Percentiles rank a stretch among this genome's conserved stretches.
phyloP scores from a whole-genome alignment of 2,888 invertebrate genomes.

The Teinopalpus imperialis region DNA sequence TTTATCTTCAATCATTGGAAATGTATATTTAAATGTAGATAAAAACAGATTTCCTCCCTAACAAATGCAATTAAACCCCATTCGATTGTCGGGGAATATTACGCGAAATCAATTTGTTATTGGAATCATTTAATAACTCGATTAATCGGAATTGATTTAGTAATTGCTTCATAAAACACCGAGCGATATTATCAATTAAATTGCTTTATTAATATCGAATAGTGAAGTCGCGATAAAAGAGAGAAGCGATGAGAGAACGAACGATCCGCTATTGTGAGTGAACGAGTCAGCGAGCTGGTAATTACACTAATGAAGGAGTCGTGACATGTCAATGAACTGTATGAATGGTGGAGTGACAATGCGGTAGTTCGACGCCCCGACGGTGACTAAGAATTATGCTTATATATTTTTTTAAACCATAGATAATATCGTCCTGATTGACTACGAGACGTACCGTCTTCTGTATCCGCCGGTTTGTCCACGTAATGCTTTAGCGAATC shows the following conservation, averaged over 20 bases:
- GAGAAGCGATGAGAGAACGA: constrained; percentile 21
- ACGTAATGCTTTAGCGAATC: no score
- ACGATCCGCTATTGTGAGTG: constrained; percentile 26
- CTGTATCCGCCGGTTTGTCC: no score
- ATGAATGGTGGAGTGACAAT: constrained; percentile 25
- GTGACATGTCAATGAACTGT: constrained; percentile 31
- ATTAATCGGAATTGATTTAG: constrained; percentile 23
- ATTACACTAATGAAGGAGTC: constrained; percentile 32
- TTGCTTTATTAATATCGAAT: constrained; percentile 25
- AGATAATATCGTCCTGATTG: no score
- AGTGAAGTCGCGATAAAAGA: constrained; percentile 16
- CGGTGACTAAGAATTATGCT: not conserved
- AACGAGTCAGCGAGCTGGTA: constrained; percentile 23
- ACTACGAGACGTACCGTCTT: no score
- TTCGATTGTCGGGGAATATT: constrained; percentile 16
- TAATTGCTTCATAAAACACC: constrained; percentile 22
- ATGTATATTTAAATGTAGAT: constrained; percentile 1
- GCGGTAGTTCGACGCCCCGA: constrained; percentile 22
- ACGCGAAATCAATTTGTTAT: constrained; percentile 25
- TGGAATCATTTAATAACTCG: constrained; percentile 24
- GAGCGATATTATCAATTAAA: constrained; percentile 25
- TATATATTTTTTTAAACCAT: not conserved
- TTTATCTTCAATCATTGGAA: not conserved
- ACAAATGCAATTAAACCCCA: constrained; percentile 17
- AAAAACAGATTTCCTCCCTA: not conserved